Conservation (phyloP, 2,113 vertebrate species). For the Halcyon senegalensis region DNA sequence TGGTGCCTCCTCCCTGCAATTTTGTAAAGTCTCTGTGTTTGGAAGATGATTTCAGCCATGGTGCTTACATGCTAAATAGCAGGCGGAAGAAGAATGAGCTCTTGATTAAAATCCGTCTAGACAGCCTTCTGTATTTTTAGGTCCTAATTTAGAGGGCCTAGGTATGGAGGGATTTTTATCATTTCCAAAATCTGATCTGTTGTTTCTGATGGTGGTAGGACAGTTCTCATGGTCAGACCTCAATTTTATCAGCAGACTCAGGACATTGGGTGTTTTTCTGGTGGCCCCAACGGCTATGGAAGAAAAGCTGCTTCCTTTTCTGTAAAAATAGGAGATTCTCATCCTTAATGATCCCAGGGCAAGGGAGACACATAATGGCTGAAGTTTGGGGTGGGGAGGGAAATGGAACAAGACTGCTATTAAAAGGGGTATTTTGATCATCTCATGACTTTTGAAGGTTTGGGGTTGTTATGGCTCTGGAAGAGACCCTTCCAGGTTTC, state of each 20-base stretch:
- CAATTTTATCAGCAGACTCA: neutral
- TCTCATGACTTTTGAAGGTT: neutral
- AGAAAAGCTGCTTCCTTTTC: neutral
- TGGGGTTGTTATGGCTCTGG: neutral
- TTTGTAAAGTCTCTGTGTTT: neutral
- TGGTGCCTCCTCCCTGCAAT: constrained; percentile 47
- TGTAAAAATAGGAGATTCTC: neutral
- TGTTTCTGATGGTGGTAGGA: neutral
- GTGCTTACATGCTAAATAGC: neutral
- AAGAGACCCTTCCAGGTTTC: neutral
- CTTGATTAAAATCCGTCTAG: constrained; percentile 26
- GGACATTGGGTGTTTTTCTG: neutral
- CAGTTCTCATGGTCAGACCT: neutral
- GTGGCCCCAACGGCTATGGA: neutral
- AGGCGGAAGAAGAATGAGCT: constrained; percentile 16
- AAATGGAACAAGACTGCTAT: neutral
- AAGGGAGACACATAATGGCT: neutral
- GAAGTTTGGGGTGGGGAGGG: neutral
- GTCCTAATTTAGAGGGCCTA: neutral
- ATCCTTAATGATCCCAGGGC: neutral
- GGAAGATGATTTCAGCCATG: constrained; percentile 8
- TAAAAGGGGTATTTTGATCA: neutral
- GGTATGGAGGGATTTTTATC: neutral
- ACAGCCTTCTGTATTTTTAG: neutral
- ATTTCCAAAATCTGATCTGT: neutral